Base-by-base conservation (phyloP, 2,113 vertebrate genomes). In the Scomber scombrus region DNA sequence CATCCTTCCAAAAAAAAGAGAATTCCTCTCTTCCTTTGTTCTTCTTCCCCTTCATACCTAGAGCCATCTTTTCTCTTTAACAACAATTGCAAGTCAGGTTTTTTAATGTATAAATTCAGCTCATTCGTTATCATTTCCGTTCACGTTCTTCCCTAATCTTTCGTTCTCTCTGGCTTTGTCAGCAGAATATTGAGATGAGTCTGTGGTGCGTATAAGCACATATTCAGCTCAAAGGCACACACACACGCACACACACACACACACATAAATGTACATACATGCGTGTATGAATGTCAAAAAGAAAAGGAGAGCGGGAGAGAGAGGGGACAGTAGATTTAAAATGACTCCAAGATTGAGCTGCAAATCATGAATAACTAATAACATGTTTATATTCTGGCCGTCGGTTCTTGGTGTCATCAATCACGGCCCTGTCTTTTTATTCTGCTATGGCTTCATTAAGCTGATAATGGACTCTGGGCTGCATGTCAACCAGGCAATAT, bases 351-450 rank as follows among this genome's bases (percentile, higher is more conserved):
- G 80, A 88, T 65, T 0, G 11, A 86, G 65, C 75, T 54, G 47
- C 52, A 67, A 80, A 74, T 81, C 85, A 81, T 85, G 75, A 90
- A 89, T 85, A 75, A 78, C 71, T 71, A 74, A 88, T 70, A 57
- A 23, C 58, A 46, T 47, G 21, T 79, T 82, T 63, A 15, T 21
- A 60, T 61, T 81, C 68, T 47, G 76, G 52, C 58, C 71, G 45
- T 67, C 74, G 1, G 0, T 49, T 72, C 71, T 15, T 1, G 8
- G 55, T 26, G 62, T 88, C 85, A 91, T 93, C 76, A 71, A 80
- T 91, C 88, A 88, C 0, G 0, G 11, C 3, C 12, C 45, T 54
- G 80, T 69, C 81, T 52, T 66, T 64, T 54, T 18, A 31, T 80
- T 68, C 71, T 1, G 2, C 21, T 60, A 29, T 9, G 26, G 84